phyloP scores from a whole-genome alignment of 2,888 invertebrate species.

The Phengaris arion region DNA sequence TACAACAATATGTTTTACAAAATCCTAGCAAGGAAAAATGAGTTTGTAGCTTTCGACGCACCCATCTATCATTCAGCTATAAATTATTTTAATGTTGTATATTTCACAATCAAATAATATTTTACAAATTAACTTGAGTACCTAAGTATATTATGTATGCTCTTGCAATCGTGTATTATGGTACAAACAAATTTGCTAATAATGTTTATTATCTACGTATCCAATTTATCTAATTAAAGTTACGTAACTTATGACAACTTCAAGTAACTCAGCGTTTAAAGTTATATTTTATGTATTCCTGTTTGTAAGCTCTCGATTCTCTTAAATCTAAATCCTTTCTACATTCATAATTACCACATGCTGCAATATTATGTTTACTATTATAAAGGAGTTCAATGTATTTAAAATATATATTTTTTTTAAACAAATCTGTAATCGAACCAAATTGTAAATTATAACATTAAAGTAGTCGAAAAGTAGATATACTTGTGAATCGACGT shows the following conservation, averaged over 20 bases:
- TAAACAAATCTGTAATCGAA: background rate
- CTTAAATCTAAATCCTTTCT: background rate
- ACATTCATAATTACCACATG: background rate
- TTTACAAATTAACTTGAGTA: background rate
- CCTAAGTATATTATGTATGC: background rate
- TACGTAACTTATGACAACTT: too few relatives aligned
- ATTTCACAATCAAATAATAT: background rate
- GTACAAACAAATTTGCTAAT: background rate
- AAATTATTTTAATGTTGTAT: background rate
- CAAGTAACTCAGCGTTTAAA: background rate
- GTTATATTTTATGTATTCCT: slow-evolving; percentile 13
- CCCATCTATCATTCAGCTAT: background rate
- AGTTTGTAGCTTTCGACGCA: background rate
- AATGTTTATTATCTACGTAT: too few relatives aligned
- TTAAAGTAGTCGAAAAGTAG: too few relatives aligned
- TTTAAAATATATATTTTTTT: background rate
- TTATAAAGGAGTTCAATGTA: background rate
- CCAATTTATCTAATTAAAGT: too few relatives aligned
- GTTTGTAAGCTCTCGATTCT: slow-evolving; percentile 24
- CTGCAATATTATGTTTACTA: background rate
- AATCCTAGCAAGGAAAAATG: background rate
- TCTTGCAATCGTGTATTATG: background rate
- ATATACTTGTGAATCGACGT: background rate
- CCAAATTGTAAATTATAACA: too few relatives aligned
- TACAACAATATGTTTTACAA: background rate